These are phyloP conservation scores for Phalloptychus januarius DNA, from an alignment of 2,797 vertebrate genomes.

Conservation along the genomic window DNA sequence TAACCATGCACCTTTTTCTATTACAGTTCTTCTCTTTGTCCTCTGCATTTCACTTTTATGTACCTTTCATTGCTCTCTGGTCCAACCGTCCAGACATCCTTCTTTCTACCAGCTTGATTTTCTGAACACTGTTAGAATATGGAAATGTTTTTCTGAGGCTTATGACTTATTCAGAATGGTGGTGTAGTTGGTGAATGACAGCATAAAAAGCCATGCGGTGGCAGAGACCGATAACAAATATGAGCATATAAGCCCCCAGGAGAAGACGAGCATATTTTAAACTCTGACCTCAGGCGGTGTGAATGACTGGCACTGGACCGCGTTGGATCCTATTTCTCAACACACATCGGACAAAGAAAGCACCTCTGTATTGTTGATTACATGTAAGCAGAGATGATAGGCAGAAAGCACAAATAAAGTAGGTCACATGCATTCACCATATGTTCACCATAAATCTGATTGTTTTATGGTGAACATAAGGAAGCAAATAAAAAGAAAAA, in stretches of 20 bases:
- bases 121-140: conserved; percentile 37
- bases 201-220: conserved; percentile 43
- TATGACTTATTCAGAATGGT: conserved; percentile 49
- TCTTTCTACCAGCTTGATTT: conserved; percentile 55
- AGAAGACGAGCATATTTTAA: conserved; percentile 6
- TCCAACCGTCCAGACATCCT: not conserved
- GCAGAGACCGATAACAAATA: conserved; percentile 31
- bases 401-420: not conserved
- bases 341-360: conserved; percentile 10
- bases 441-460: not conserved
- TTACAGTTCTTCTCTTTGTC: not conserved
- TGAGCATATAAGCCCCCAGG: conserved; percentile 40
- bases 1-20: conserved; percentile 1
- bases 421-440: not conserved
- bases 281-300: conserved; percentile 19
- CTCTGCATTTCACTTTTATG: not conserved
- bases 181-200: conserved; percentile 17
- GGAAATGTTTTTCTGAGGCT: not conserved
- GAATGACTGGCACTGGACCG: conserved; percentile 45
- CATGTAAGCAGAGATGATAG: not conserved
- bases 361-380: not conserved
- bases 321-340: conserved; percentile 25
- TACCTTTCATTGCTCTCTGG: not conserved
- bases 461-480: not conserved
- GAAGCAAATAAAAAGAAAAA: not conserved